Conservation (phyloP, 2,113 vertebrate genomes). For the Hyperopisus bebe region DNA sequence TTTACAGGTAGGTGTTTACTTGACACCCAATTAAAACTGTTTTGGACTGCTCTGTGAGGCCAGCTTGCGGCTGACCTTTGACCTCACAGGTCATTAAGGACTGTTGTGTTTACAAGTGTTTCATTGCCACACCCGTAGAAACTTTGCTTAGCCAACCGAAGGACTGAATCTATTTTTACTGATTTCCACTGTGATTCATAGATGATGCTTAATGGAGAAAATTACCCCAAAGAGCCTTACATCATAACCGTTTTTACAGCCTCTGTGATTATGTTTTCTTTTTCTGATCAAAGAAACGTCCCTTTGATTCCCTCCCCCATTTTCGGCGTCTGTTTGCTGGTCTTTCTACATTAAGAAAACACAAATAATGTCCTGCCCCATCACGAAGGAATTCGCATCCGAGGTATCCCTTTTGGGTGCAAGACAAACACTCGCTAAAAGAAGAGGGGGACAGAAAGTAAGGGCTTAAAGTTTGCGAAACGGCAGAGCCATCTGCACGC, state of each 20-base stretch:
- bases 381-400: constrained; percentile 17
- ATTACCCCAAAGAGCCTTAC: constrained; percentile 25
- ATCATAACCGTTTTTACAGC: constrained; percentile 23
- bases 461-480: background rate
- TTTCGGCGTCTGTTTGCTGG: constrained; percentile 12
- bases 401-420: constrained; percentile 14
- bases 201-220: constrained; percentile 39
- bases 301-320: background rate
- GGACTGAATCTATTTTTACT: constrained; percentile 22
- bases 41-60: constrained; percentile 29
- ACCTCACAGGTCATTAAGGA: constrained; percentile 29
- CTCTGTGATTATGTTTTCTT: constrained; percentile 10
- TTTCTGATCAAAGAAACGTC: constrained; percentile 29
- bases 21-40: constrained; percentile 29
- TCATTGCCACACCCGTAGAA: constrained; percentile 30
- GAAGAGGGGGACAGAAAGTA: constrained; percentile 14
- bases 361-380: background rate
- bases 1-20: constrained; percentile 29
- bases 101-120: constrained; percentile 23
- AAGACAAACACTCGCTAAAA: background rate
- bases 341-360: constrained; percentile 24
- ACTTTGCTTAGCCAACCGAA: background rate
- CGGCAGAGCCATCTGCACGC: constrained; percentile 12
- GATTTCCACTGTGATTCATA: constrained; percentile 35
- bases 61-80: constrained; percentile 34